Evolutionary conservation across 2,113 vertebrate species (phyloP).

Genomic region (Archocentrus centrarchus): DNA sequence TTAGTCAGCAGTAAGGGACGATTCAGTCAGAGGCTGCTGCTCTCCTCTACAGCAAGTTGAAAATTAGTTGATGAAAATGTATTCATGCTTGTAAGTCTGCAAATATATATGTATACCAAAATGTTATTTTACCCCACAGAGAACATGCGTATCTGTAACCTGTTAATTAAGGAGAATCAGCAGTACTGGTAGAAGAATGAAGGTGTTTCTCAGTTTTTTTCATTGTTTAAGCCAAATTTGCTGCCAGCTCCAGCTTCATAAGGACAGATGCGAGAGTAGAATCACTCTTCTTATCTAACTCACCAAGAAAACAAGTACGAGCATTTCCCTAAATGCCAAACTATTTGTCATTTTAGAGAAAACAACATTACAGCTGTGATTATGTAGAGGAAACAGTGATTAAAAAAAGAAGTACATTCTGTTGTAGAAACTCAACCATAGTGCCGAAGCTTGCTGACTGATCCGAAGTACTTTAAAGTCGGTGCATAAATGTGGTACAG

Average conservation of each 20-base stretch:
- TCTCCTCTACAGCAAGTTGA: not conserved
- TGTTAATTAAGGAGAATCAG: not conserved
- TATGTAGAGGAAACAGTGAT: not conserved
- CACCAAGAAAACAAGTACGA: not conserved
- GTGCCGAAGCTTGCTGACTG: not conserved
- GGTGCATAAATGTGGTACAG: not conserved
- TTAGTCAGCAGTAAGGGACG: not conserved
- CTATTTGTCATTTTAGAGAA: constrained; percentile 6
- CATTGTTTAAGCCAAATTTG: not conserved
- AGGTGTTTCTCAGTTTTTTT: not conserved
- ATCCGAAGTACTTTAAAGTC: not conserved
- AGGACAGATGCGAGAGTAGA: not conserved
- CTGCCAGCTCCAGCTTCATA: constrained; percentile 9
- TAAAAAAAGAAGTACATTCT: not conserved
- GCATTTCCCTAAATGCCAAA: constrained; percentile 19
- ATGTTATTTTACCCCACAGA: not conserved
- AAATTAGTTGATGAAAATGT: not conserved
- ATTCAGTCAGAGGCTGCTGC: not conserved
- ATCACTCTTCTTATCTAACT: not conserved
- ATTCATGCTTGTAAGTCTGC: not conserved
- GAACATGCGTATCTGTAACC: not conserved
- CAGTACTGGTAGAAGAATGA: not conserved
- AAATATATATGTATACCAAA: not conserved
- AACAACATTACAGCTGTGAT: not conserved
- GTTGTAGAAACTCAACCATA: not conserved